Evolutionary conservation across 35 echinoderm and acorn worm species (phyloP).

Genomic region (Holothuria glaberrima): DNA sequence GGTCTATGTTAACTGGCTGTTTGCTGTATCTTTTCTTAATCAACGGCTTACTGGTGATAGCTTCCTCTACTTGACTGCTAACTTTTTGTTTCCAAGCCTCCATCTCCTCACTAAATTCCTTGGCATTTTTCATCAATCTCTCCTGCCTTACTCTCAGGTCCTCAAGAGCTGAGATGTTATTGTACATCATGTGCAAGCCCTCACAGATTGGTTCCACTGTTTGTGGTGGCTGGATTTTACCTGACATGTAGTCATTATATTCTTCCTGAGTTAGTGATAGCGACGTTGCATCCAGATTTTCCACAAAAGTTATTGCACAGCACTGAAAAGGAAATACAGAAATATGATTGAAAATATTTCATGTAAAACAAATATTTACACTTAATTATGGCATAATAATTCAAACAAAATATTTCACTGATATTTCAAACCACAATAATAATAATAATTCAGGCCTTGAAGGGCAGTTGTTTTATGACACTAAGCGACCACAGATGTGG

Average conservation of each 20-base stretch:
- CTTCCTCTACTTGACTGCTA: conserved; percentile 57
- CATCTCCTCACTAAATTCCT: conserved; percentile 81
- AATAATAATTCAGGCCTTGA: no score
- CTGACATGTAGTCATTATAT: conserved; percentile 96
- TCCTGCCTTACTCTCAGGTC: conserved; percentile 88
- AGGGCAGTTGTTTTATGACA: no score
- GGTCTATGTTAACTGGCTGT: conserved; percentile 47
- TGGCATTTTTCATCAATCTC: conserved; percentile 80
- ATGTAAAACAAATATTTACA: no score
- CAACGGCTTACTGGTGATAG: conserved; percentile 46
- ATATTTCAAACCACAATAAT: no score
- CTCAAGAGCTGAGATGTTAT: conserved; percentile 87
- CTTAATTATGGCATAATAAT: no score
- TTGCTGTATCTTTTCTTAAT: conserved; percentile 41
- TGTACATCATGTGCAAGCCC: conserved; percentile 93
- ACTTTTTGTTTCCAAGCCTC: conserved; percentile 82
- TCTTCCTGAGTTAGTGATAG: conserved; percentile 87
- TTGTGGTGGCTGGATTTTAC: conserved; percentile 68
- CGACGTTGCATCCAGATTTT: conserved; percentile 95
- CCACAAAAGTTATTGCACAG: conserved; percentile 96
- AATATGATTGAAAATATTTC: neutral
- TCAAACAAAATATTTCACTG: no score
- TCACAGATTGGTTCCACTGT: conserved; percentile 85
- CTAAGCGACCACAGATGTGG: no score
- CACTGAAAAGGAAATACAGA: conserved; percentile 65